Conservation (phyloP, 64 coral and sea anemone genomes). For the Exaiptasia diaphana region DNA sequence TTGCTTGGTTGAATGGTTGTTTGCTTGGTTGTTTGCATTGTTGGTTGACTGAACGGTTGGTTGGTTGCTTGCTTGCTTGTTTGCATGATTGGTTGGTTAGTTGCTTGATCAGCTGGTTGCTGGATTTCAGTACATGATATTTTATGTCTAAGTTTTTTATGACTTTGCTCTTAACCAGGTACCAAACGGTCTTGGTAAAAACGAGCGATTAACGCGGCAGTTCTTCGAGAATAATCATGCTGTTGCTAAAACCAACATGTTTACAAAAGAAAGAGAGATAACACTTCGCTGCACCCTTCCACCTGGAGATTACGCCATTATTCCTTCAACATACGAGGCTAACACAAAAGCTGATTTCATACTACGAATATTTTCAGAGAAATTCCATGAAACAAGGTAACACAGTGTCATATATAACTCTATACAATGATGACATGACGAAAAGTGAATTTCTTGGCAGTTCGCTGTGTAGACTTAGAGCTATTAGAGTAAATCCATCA, state of each 20-base stretch:
- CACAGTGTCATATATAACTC: neutral
- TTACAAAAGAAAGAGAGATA: slow-evolving; percentile 74
- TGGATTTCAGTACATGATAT: no score
- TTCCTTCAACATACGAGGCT: slow-evolving; percentile 81
- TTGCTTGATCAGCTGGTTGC: no score
- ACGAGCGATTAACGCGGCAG: slow-evolving; percentile 40
- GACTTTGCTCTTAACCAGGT: slow-evolving; percentile 30
- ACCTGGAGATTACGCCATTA: slow-evolving; percentile 66
- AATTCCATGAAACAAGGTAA: slow-evolving; percentile 68
- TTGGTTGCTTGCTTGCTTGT: no score
- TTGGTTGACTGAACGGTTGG: no score
- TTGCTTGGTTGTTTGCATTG: no score
- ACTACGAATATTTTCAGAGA: slow-evolving; percentile 80
- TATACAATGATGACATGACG: no score
- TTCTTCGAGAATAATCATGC: slow-evolving; percentile 82
- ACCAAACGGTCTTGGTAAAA: slow-evolving; percentile 23
- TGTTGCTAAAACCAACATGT: slow-evolving; percentile 60
- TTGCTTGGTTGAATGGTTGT: no score
- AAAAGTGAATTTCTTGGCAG: no score
- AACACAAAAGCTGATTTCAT: slow-evolving; percentile 69
- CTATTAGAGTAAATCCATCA: no score
- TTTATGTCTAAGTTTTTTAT: neutral
- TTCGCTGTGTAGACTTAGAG: neutral
- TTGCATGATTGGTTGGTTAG: no score
- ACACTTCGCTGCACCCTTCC: slow-evolving; percentile 54